Base-by-base conservation (phyloP, 1,140 invertebrate genomes). In the Drosophila insularis region DNA sequence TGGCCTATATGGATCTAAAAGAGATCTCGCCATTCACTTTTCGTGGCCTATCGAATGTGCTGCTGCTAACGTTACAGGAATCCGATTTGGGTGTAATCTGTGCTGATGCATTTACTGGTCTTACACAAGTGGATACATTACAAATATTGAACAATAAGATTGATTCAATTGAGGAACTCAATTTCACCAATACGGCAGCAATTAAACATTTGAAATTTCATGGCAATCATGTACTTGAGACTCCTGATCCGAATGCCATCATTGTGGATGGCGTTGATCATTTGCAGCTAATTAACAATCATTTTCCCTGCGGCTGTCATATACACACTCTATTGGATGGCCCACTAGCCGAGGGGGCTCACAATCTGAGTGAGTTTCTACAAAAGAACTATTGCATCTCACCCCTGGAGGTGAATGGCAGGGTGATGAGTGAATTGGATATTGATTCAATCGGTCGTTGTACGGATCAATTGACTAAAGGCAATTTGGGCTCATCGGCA, bases 71-170 rank as follows among this genome's bases (percentile, higher is more conserved):
- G 35, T 94, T 97, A 39, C 95, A 96, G 68, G 96, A 97, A 68
- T 96, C 96, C 11, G 96, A 97, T 90, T 90, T 97, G 6, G 96
- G 96, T 0, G 92, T 95, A 1, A 94, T 97, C 35, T 93, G 94
- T 35, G 93, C 94, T 0, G 94, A 95, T 32, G 95, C 95, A 0
- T 97, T 97, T 78, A 94, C 94, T 10, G 96, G 95, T 0, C 92
- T 97, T 3, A 92, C 93, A 4, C 93, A 94, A 70, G 94, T 97
- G 2, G 94, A 95, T 11, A 94, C 92, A 39, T 89, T 97, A 2
- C 96, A 96, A 80, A 94, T 97, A 60, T 91, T 96, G 4, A 97
- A 97, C 85, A 97, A 97, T 89, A 97, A 97, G 89, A 96, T 97
- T 58, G 96, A 97, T 73, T 93, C 94, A 0, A 94, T 97, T 14